These are phyloP conservation scores for Drosophila triauraria DNA, from an alignment of 1,140 invertebrate species.

Conservation along the genomic window DNA sequence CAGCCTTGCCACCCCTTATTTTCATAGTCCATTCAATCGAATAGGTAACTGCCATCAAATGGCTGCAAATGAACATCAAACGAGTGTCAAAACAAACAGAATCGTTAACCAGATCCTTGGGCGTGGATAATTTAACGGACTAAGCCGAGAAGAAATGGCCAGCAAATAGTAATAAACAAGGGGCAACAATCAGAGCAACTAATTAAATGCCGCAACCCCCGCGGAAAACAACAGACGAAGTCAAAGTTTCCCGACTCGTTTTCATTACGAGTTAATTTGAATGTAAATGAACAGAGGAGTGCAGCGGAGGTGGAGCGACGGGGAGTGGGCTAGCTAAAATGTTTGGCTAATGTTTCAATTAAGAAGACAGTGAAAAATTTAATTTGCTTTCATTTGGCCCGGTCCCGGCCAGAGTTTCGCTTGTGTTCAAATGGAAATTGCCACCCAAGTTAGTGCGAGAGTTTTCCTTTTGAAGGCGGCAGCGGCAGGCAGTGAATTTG, in stretches of 20 bases:
- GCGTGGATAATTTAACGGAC: constrained; percentile 57
- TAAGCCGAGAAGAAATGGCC: constrained; percentile 67
- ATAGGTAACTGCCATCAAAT: constrained; percentile 35
- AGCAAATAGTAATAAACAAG: constrained; percentile 55
- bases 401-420: background rate
- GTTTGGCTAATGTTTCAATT: constrained; percentile 84
- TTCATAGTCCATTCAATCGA: constrained; percentile 27
- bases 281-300: constrained; percentile 78
- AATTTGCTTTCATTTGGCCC: constrained; percentile 81
- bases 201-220: constrained; percentile 80
- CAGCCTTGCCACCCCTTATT: constrained; percentile 14
- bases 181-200: constrained; percentile 72
- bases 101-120: constrained; percentile 42
- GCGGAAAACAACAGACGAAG: constrained; percentile 36
- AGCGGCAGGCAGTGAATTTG: constrained; percentile 37
- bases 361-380: constrained; percentile 83
- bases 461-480: constrained; percentile 31
- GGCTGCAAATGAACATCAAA: constrained; percentile 48
- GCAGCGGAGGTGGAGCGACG: background rate
- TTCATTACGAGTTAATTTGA: constrained; percentile 85
- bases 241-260: constrained; percentile 75
- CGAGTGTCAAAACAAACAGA: constrained; percentile 66
- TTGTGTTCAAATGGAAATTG: constrained; percentile 62
- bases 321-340: constrained; percentile 62
- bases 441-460: constrained; percentile 55